phyloP scores from a whole-genome alignment of 2,113 vertebrate species.

The Corvus hawaiiensis region DNA sequence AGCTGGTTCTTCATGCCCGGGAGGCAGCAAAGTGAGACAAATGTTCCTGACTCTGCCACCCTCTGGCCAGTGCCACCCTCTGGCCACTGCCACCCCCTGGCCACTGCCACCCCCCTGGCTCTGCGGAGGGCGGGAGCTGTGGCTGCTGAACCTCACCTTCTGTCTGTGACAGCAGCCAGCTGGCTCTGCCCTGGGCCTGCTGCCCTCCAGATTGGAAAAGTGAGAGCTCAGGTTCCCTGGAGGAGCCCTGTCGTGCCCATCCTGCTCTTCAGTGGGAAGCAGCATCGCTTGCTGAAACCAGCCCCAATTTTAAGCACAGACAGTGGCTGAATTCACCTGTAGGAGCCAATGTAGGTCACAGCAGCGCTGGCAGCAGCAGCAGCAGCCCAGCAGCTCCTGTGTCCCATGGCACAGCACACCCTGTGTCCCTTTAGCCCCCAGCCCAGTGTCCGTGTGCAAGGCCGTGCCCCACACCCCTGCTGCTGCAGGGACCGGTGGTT shows the following conservation, averaged over 20 bases:
- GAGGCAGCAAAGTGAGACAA: background rate
- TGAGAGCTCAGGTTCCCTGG: background rate
- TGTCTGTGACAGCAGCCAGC: background rate
- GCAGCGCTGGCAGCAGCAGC: background rate
- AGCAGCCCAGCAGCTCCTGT: background rate
- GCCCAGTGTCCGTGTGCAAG: fast-evolving
- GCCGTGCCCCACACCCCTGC: background rate
- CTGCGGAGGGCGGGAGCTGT: background rate
- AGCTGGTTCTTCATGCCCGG: fast-evolving
- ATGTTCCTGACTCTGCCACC: background rate
- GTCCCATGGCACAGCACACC: background rate
- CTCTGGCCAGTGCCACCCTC: background rate
- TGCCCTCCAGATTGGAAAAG: background rate
- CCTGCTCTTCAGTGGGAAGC: background rate
- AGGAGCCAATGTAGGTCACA: background rate
- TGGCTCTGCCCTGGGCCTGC: background rate
- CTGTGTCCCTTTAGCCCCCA: fast-evolving
- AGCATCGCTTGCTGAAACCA: background rate
- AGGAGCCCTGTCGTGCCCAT: background rate
- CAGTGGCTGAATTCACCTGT: fast-evolving
- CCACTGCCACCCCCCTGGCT: background rate
- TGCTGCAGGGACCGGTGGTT: background rate
- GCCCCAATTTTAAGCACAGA: too few relatives aligned
- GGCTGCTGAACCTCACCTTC: background rate
- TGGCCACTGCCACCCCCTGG: background rate